These are phyloP conservation scores for Hofmannophila pseudospretella DNA, from an alignment of 2,888 invertebrate genomes.

Conservation along the genomic window DNA sequence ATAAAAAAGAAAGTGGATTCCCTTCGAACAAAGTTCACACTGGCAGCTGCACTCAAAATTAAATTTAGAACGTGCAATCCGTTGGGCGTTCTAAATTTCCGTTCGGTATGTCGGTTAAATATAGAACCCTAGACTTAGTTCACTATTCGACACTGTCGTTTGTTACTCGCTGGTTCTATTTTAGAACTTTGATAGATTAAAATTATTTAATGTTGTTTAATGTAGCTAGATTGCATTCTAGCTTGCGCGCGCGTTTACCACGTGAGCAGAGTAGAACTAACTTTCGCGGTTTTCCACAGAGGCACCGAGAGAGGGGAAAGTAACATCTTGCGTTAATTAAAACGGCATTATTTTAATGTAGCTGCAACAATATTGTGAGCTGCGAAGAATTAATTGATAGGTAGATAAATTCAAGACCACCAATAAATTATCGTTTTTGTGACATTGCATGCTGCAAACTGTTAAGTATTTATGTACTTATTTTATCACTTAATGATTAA, in stretches of 20 bases:
- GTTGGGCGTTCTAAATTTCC: conserved; percentile 71
- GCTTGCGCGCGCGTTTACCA: conserved; percentile 41
- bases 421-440: conserved; percentile 20
- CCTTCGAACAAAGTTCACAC: conserved; percentile 64
- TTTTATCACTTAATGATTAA: conserved; percentile 4
- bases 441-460: conserved; percentile 15
- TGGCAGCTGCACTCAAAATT: conserved; percentile 67
- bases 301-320: conserved; percentile 60
- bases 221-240: conserved; percentile 6
- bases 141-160: conserved; percentile 58
- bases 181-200: conserved; percentile 2
- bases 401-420: conserved; percentile 23
- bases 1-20: conserved; percentile 41
- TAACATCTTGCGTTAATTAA: conserved; percentile 60
- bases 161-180: conserved; percentile 18
- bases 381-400: conserved; percentile 41
- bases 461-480: conserved; percentile 5
- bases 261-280: conserved; percentile 39
- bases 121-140: conserved; percentile 68
- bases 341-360: conserved; percentile 44
- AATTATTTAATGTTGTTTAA: conserved; percentile 7
- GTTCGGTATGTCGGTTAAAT: conserved; percentile 69
- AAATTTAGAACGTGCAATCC: conserved; percentile 69
- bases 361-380: conserved; percentile 38
- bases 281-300: conserved; percentile 67